Conservation (phyloP, 2,888 invertebrate species). For the Lacanobia wlatinum region DNA sequence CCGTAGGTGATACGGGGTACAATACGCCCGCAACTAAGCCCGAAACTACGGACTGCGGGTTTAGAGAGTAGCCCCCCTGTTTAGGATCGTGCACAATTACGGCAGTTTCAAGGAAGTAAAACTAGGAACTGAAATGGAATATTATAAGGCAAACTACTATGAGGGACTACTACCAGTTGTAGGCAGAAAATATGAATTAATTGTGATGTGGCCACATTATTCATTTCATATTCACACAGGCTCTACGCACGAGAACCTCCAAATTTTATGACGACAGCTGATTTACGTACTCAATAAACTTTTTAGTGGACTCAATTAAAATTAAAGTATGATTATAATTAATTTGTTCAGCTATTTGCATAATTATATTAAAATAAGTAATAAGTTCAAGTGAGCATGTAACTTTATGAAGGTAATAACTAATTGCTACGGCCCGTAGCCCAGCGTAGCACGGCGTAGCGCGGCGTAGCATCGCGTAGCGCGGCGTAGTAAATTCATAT, state of each 20-base stretch:
- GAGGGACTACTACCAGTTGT: not conserved
- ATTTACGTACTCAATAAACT: conserved; percentile 44
- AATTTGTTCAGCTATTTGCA: conserved; percentile 50
- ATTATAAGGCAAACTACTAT: not conserved
- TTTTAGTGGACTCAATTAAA: conserved; percentile 36
- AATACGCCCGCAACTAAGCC: no score
- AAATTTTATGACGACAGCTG: conserved; percentile 19
- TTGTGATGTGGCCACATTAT: not conserved
- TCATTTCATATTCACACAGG: conserved; percentile 4
- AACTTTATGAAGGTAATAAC: conserved; percentile 39
- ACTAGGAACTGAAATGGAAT: not conserved
- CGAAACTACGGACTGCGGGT: no score
- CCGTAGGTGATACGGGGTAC: no score
- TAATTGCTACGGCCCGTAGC: conserved; percentile 43
- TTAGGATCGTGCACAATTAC: not conserved
- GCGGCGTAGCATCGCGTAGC: conserved; percentile 16
- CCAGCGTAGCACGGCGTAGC: conserved; percentile 22
- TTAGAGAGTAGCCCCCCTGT: no score
- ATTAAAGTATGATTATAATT: conserved; percentile 43
- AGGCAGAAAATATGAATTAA: not conserved
- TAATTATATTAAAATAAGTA: conserved; percentile 33
- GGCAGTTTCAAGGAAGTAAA: not conserved
- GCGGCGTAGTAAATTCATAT: conserved; percentile 22
- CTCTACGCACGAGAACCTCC: conserved; percentile 24
- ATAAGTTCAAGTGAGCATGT: conserved; percentile 49